These are phyloP conservation scores for Galendromus occidentalis DNA, from an alignment of 1,140 invertebrate genomes.

Conservation along the genomic window DNA sequence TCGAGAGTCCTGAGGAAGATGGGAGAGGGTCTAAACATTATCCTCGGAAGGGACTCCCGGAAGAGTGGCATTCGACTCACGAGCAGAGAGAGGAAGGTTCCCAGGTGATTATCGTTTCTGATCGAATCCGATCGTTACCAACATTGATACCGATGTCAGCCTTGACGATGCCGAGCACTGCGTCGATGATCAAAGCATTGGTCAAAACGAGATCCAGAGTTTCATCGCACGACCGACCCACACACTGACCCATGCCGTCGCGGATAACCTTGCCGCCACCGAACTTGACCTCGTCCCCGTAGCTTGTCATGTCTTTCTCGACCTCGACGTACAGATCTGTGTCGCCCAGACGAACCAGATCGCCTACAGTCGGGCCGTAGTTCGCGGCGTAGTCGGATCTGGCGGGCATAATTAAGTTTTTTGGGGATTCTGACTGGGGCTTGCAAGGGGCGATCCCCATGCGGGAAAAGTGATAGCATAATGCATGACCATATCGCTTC, in stretches of 20 bases:
- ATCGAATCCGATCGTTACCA: not conserved
- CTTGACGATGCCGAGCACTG: slow-evolving; percentile 27
- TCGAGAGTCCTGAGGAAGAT: slow-evolving; percentile 25
- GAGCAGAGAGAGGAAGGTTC: too few relatives aligned
- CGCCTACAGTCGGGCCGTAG: slow-evolving; percentile 27
- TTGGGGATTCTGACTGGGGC: not conserved
- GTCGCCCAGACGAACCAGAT: slow-evolving; percentile 27
- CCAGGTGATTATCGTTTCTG: too few relatives aligned
- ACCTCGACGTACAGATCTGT: slow-evolving; percentile 27
- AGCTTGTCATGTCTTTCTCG: slow-evolving; percentile 26
- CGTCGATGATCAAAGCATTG: slow-evolving; percentile 28
- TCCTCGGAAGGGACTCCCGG: too few relatives aligned
- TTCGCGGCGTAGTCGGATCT: slow-evolving; percentile 23
- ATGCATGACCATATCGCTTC: too few relatives aligned
- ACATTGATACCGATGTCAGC: slow-evolving; percentile 31
- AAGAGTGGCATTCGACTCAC: too few relatives aligned
- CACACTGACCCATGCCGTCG: slow-evolving; percentile 29
- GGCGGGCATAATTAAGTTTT: slow-evolving; percentile 2
- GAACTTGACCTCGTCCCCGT: slow-evolving; percentile 30
- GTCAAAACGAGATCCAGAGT: slow-evolving; percentile 29
- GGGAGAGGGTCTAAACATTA: too few relatives aligned
- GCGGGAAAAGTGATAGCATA: too few relatives aligned
- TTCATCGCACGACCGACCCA: slow-evolving; percentile 18
- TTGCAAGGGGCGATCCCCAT: not conserved
- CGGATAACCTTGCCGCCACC: slow-evolving; percentile 29